Evolutionary conservation across 2,888 invertebrate species (phyloP).

Genomic region (Pristionchus exspectatus): DNA sequence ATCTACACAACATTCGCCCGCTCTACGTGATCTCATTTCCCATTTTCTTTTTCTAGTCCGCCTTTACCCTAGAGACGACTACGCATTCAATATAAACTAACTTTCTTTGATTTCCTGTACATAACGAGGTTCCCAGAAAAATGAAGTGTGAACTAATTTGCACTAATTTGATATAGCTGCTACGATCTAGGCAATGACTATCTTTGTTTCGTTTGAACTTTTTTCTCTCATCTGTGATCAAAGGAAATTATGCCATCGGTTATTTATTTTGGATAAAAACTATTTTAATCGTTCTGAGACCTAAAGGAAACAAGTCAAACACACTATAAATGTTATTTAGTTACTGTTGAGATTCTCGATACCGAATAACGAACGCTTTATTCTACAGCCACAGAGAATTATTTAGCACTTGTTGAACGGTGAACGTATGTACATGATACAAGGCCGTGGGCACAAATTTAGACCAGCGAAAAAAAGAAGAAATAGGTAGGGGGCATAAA

Average conservation of each 20-base stretch:
- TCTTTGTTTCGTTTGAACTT: not conserved
- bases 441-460: not conserved
- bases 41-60: constrained; percentile 1
- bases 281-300: not conserved
- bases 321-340: not conserved
- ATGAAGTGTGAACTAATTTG: no score
- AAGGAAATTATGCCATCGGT: not conserved
- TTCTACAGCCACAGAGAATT: not conserved
- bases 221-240: constrained; percentile 16
- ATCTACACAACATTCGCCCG: not conserved
- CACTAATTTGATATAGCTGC: not conserved
- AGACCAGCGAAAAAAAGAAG: not conserved
- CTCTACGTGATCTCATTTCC: not conserved
- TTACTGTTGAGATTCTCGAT: not conserved
- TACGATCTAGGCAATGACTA: not conserved
- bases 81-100: constrained; percentile 9
- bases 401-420: not conserved
- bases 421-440: constrained; percentile 9
- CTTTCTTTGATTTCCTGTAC: constrained; percentile 15
- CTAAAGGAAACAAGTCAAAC: not conserved
- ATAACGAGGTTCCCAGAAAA: not conserved
- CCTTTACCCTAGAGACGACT: not conserved
- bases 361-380: not conserved
- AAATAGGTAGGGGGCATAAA: constrained; percentile 79
- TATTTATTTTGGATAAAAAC: not conserved